Evolutionary conservation across 64 coral and sea anemone species (phyloP).

Genomic region (Porites australiensis): DNA sequence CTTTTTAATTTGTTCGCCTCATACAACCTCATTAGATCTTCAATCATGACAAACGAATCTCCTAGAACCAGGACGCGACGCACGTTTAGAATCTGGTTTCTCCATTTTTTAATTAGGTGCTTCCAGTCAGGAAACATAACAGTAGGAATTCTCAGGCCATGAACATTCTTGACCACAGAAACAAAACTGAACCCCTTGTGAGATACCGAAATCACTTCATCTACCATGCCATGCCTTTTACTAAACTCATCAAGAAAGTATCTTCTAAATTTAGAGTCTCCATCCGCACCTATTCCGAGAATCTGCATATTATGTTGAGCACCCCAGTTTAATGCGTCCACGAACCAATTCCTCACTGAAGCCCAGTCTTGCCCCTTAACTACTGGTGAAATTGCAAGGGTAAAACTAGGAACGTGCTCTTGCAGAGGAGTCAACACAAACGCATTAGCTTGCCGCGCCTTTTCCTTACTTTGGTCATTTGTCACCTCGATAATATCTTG

Average conservation of each 20-base stretch:
- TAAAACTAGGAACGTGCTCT: conserved; percentile 32
- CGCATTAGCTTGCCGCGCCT: conserved; percentile 45
- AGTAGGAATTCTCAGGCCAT: not conserved
- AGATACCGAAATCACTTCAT: not conserved
- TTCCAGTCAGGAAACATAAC: conserved; percentile 43
- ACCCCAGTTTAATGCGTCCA: conserved; percentile 21
- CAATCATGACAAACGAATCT: conserved; percentile 29
- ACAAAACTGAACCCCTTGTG: not conserved
- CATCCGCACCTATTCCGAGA: conserved; percentile 32
- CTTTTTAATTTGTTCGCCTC: conserved; percentile 7
- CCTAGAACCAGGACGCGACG: conserved; percentile 32
- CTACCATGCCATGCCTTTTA: not conserved
- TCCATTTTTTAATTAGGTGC: conserved; percentile 66
- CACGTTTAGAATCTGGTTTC: conserved; percentile 67
- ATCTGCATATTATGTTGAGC: conserved; percentile 5
- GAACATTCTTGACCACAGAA: not conserved
- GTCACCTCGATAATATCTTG: conserved; percentile 29
- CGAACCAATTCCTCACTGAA: conserved; percentile 21
- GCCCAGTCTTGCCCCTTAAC: conserved; percentile 36
- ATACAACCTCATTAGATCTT: conserved; percentile 54
- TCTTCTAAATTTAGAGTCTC: conserved; percentile 48
- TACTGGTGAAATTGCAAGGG: conserved; percentile 3
- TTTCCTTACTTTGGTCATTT: conserved; percentile 17
- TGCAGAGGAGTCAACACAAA: conserved; percentile 40
- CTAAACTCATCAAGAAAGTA: conserved; percentile 18